These are phyloP conservation scores for Ophion ventricosus DNA, from an alignment of 2,888 invertebrate species.

Conservation along the genomic window DNA sequence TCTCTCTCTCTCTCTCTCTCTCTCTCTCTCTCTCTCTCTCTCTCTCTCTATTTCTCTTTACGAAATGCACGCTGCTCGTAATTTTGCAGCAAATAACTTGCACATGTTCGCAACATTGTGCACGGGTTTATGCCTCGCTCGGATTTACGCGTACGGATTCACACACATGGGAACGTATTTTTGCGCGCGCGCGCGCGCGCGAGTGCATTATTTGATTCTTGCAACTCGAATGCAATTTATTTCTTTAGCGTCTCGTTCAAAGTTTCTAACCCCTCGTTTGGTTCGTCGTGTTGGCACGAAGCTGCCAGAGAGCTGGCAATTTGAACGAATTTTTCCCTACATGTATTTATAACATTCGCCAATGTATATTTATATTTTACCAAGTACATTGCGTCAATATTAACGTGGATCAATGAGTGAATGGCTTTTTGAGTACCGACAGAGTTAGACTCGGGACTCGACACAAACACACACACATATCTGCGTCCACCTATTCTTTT, in stretches of 20 bases:
- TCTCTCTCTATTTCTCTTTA: background rate
- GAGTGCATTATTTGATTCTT: constrained; percentile 5
- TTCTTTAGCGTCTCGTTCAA: constrained; percentile 39
- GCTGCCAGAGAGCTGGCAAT: constrained; percentile 34
- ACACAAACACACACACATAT: background rate
- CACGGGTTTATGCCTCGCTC: constrained; percentile 17
- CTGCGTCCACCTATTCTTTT: background rate
- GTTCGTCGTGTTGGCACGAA: constrained; percentile 31
- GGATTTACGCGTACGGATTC: background rate
- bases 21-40: background rate
- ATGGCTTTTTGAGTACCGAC: constrained; percentile 33
- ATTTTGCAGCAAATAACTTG: constrained; percentile 45
- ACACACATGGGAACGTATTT: background rate
- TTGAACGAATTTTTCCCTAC: constrained; percentile 35
- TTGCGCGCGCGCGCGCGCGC: too few species aligned
- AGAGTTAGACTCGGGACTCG: constrained; percentile 7
- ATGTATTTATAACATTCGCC: constrained; percentile 50
- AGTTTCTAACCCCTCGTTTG: constrained; percentile 13
- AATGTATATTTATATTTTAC: background rate
- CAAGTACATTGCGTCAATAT: background rate
- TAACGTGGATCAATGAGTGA: constrained; percentile 39
- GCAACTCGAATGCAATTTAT: constrained; percentile 9
- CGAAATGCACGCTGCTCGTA: background rate
- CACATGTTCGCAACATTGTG: constrained; percentile 42
- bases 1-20: background rate